A percentile compares a stretch with the other conserved stretches of the same genome.
Conservation (phyloP, 1,140 invertebrate species). For the Scaptomyza graminum region DNA sequence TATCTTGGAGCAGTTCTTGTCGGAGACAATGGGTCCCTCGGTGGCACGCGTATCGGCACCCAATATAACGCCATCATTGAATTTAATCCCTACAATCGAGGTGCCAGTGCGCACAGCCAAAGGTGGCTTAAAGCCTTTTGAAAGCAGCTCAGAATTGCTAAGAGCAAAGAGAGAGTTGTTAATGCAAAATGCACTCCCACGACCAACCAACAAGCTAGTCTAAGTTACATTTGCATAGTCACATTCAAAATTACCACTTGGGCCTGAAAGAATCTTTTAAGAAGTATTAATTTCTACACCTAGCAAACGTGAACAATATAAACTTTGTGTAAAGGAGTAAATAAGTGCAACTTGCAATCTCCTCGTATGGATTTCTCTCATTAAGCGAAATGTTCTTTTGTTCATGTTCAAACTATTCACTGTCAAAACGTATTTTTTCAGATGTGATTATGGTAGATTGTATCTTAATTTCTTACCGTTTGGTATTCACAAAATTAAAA, state of each 20-base stretch:
- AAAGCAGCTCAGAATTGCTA: conserved; percentile 92
- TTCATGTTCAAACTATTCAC: no score
- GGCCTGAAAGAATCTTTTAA: no score
- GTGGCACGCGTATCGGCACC: conserved; percentile 99
- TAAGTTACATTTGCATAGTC: no score
- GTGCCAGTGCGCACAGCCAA: conserved; percentile 97
- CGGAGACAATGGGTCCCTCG: conserved; percentile 96
- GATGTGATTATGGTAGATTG: background rate
- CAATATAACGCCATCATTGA: conserved; percentile 97
- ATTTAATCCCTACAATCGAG: conserved; percentile 97
- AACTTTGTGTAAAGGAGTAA: no score
- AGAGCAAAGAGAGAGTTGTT: conserved; percentile 41
- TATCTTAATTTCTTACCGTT: conserved; percentile 87
- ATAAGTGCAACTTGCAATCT: no score
- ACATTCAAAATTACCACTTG: no score
- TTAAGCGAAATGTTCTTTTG: no score
- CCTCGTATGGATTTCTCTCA: no score
- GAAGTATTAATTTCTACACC: no score
- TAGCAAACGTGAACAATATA: no score
- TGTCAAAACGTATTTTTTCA: background rate
- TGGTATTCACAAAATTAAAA: conserved; percentile 93
- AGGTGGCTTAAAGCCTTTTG: conserved; percentile 91
- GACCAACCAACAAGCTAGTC: no score
- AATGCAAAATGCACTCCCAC: no score
- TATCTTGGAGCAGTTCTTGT: conserved; percentile 98